Evolutionary conservation across 1,140 invertebrate species (phyloP).

Genomic region (Eupristina koningsbergeri): DNA sequence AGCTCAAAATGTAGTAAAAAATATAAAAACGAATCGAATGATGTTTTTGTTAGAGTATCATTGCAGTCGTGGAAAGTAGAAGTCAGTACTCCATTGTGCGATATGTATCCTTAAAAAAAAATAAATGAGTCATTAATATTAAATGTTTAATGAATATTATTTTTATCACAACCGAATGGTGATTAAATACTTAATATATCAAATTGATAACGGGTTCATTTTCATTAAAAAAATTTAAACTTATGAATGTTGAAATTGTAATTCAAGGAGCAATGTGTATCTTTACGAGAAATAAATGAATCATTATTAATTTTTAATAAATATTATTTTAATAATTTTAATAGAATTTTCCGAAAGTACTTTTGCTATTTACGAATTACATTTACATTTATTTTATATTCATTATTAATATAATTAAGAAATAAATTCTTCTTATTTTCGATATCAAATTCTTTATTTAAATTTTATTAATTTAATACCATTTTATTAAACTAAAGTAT

Average conservation of each 20-base stretch:
- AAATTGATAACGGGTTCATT: not conserved
- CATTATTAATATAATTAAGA: too few relatives aligned
- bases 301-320: too few relatives aligned
- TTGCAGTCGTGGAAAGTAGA: not conserved
- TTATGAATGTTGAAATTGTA: not conserved
- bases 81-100: constrained; percentile 2
- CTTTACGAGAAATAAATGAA: not conserved
- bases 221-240: not conserved
- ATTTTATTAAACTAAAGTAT: too few relatives aligned
- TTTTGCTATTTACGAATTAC: too few relatives aligned
- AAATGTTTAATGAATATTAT: not conserved
- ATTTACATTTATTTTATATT: too few relatives aligned
- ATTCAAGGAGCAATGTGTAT: not conserved
- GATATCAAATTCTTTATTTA: too few relatives aligned
- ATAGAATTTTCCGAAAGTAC: too few relatives aligned
- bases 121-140: constrained; percentile 44
- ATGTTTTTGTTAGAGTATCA: constrained; percentile 17
- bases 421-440: too few relatives aligned
- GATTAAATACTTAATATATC: not conserved
- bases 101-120: constrained; percentile 36
- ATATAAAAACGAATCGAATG: not conserved
- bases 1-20: not conserved
- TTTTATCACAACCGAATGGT: not conserved
- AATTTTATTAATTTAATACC: too few relatives aligned
- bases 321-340: too few relatives aligned